Percentiles rank a stretch among this genome's conserved stretches.
Evolutionary conservation across 2,888 invertebrate genomes (phyloP).

Genomic region (Agrochola lota): DNA sequence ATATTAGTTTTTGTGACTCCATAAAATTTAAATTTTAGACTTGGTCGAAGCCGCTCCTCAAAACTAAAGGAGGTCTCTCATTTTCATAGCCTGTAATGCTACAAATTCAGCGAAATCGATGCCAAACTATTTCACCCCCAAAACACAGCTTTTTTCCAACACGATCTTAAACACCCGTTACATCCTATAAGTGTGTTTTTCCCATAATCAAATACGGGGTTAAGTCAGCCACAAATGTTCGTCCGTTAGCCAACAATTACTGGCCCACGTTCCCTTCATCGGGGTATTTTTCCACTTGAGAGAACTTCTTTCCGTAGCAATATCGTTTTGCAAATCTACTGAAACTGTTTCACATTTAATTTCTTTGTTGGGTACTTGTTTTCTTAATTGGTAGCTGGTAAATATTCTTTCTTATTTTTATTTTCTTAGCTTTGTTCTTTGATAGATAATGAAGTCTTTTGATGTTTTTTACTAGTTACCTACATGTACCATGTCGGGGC

Average conservation of each 20-base stretch:
- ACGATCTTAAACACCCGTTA: neutral
- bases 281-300: constrained; percentile 59
- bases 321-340: constrained; percentile 61
- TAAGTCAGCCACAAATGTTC: constrained; percentile 47
- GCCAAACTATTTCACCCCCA: neutral
- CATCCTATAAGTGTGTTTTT: neutral
- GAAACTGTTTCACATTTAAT: constrained; percentile 56
- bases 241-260: constrained; percentile 49
- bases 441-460: no score
- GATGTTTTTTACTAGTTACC: no score
- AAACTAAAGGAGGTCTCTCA: neutral
- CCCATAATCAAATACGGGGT: constrained; percentile 42
- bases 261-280: constrained; percentile 44
- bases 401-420: constrained; percentile 14
- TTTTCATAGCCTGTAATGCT: neutral
- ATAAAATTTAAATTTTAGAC: neutral
- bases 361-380: constrained; percentile 49
- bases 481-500: no score
- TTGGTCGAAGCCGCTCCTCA: neutral
- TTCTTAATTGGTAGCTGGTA: constrained; percentile 36
- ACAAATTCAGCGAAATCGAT: neutral
- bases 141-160: neutral
- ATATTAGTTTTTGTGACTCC: neutral
- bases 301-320: constrained; percentile 48
- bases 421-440: neutral